A percentile compares a stretch with the other conserved stretches of the same genome.
These are phyloP conservation scores for Prionailurus bengalensis DNA, from an alignment of 2,113 vertebrate genomes.

Conservation along the genomic window DNA sequence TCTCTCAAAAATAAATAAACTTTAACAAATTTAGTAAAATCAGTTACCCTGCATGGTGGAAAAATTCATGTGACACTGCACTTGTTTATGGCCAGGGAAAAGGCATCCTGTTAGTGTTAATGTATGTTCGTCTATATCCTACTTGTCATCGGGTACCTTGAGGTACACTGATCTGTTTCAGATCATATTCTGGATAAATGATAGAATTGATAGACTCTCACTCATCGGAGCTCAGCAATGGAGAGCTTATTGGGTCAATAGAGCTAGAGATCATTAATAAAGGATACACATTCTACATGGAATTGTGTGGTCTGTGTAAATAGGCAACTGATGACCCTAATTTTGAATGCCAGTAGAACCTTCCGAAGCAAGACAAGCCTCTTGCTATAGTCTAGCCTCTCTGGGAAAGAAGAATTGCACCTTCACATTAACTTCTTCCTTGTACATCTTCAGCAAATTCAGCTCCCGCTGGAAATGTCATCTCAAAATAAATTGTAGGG, in stretches of 20 bases:
- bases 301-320: background rate
- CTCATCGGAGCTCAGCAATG: background rate
- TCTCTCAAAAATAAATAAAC: too few relatives aligned
- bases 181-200: background rate
- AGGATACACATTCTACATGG: background rate
- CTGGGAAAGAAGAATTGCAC: background rate
- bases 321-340: background rate
- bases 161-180: background rate
- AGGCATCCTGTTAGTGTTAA: background rate
- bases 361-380: background rate
- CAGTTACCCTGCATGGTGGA: background rate
- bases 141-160: background rate
- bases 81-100: background rate
- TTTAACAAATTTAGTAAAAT: too few relatives aligned
- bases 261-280: background rate
- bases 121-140: background rate
- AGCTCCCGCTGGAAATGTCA: background rate
- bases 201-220: background rate
- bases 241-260: background rate
- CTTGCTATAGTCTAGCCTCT: background rate
- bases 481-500: background rate
- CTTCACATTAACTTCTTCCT: background rate
- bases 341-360: background rate
- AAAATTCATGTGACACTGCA: background rate
- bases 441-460: background rate